These are phyloP conservation scores for Eupithecia vulgata DNA, from an alignment of 2,888 invertebrate genomes.

Conservation along the genomic window DNA sequence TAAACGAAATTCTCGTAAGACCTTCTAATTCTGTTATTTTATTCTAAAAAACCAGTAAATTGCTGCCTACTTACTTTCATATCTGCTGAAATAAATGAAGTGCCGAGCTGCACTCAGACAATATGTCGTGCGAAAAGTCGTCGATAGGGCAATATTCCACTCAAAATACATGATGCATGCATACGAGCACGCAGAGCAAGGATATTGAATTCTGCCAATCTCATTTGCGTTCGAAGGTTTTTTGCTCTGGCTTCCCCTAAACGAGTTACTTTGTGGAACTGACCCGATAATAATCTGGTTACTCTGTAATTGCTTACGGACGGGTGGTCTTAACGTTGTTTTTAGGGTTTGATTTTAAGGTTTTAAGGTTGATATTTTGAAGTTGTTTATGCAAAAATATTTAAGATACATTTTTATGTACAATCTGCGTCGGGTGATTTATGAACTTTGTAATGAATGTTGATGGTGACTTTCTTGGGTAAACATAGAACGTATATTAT, in stretches of 20 bases:
- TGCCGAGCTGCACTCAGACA: not conserved
- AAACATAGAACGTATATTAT: not conserved
- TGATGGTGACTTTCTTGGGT: not conserved
- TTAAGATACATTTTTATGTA: not conserved
- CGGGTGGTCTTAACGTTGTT: not conserved
- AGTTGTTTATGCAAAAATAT: not conserved
- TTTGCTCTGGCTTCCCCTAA: not conserved
- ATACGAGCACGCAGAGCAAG: not conserved
- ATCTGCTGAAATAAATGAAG: not conserved
- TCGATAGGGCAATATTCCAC: not conserved
- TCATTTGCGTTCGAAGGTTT: not conserved
- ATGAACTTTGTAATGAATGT: no score
- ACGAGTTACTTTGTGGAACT: not conserved
- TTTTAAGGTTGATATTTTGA: not conserved
- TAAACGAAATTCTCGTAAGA: no score
- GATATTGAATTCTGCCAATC: not conserved
- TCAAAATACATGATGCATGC: not conserved
- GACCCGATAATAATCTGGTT: not conserved
- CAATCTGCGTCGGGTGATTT: not conserved
- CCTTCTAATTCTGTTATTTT: no score
- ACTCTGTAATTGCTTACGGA: not conserved
- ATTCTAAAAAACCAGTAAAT: no score
- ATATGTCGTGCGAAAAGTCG: not conserved
- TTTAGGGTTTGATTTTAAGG: not conserved
- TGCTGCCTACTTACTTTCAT: no score